Conservation (phyloP, 2,888 invertebrate species). For the Cartodere bifasciata region DNA sequence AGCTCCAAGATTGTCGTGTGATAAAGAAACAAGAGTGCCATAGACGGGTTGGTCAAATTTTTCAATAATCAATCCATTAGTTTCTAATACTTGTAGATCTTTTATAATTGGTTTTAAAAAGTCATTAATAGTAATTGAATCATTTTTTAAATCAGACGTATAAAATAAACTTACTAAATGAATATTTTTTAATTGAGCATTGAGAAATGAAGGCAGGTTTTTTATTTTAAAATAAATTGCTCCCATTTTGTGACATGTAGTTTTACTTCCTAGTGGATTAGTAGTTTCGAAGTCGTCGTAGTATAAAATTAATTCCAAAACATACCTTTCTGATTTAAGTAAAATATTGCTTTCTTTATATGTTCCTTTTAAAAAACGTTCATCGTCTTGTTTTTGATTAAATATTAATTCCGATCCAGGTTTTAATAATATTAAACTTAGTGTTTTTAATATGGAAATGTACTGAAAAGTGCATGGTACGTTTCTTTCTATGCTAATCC, state of each 20-base stretch:
- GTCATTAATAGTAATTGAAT: slow-evolving; percentile 10
- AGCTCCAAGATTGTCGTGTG: slow-evolving; percentile 16
- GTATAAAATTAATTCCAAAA: too few relatives aligned
- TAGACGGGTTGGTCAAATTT: slow-evolving; percentile 6
- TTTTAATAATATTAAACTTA: too few relatives aligned
- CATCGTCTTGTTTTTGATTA: too few relatives aligned
- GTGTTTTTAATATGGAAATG: too few relatives aligned
- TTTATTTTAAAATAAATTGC: slow-evolving; percentile 15
- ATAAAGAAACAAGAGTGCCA: slow-evolving; percentile 12
- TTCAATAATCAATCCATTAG: slow-evolving; percentile 10
- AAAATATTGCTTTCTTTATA: too few relatives aligned
- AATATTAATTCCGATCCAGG: too few relatives aligned
- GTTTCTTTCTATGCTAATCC: too few relatives aligned
- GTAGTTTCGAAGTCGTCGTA: slow-evolving; percentile 16
- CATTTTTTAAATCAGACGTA: slow-evolving; percentile 14
- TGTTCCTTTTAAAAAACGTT: too few relatives aligned
- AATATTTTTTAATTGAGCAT: slow-evolving; percentile 11
- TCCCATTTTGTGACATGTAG: slow-evolving; percentile 16
- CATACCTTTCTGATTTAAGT: too few relatives aligned
- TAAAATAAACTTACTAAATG: slow-evolving; percentile 14
- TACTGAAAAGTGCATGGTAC: too few relatives aligned
- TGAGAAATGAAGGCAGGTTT: slow-evolving; percentile 13
- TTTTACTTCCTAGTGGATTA: slow-evolving; percentile 16
- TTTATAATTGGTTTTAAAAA: slow-evolving; percentile 11
- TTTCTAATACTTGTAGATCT: slow-evolving; percentile 15